Evolutionary conservation across 2,888 invertebrate genomes (phyloP), one percentile per base, ranked within the genome.

Genomic region (Tubiluchus corallicola): DNA sequence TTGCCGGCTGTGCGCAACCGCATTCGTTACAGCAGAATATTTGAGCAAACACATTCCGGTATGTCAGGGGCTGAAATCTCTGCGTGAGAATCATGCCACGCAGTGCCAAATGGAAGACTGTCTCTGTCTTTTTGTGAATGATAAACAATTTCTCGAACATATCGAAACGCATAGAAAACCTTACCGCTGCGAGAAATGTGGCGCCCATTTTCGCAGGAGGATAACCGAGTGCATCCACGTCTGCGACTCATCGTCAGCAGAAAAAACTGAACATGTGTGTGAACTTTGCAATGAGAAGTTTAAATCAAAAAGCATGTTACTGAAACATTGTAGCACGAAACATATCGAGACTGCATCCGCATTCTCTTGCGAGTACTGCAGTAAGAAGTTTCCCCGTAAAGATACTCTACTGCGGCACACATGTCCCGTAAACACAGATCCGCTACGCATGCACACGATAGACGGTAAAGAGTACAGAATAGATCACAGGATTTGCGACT

Each of bases 401-500:
- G 29, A 29, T n/a, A 9, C n/a, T 9, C 29, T 29, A n/a, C 29
- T 29, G 29, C 29, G 29, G 29, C 29, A 29, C 29, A n/a, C 29
- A n/a, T 29, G 29, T n/a, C 9, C 29, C 9, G 29, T n/a, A n/a
- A 9, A 9, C 9, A n/a, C 9, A 9, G 29, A 9, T 9, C 9
- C 29, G 29, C 9, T n/a, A n/a, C 29, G 29, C 29, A n/a, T 29
- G 29, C 29, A 29, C 29, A 9, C 9, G 9, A 29, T 29, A 9
- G 9, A 29, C 9, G 29, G 29, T n/a, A 9, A n/a, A 9, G 29
- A 29, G 29, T 29, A 29, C 29, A 9, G 9, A 9, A n/a, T 29
- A 9, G 29, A 20, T 9, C 47, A 50, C 4, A 42, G 57, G 18
- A 60, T 70, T 3, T 71, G 71, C 49, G 64, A 68, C 45, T 55